Evolutionary conservation across 2,113 vertebrate species (phyloP).

Genomic region (Choloepus hoffmanni): DNA sequence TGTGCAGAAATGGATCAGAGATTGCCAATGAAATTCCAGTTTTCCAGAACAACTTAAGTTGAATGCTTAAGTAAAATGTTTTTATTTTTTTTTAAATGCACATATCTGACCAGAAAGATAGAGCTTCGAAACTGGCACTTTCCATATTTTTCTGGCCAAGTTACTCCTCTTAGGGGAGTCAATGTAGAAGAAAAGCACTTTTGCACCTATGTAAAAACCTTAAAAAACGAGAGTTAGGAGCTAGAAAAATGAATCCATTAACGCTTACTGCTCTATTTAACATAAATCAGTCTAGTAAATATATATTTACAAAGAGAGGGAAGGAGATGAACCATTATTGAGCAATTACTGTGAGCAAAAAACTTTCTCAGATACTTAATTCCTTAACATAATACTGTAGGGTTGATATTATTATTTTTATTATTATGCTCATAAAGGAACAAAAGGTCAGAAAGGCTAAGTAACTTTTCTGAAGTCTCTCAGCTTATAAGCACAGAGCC

Average conservation of each 20-base stretch:
- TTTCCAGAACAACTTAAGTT: neutral
- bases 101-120: neutral
- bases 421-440: neutral
- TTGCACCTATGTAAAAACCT: neutral
- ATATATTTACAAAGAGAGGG: neutral
- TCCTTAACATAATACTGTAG: neutral
- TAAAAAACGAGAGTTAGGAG: neutral
- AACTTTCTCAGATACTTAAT: neutral
- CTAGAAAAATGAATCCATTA: neutral
- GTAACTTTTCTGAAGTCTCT: neutral
- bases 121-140: neutral
- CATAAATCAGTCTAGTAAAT: neutral
- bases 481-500: neutral
- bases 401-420: neutral
- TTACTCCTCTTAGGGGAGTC: neutral
- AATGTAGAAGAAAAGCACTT: neutral
- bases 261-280: neutral
- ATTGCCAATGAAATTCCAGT: neutral
- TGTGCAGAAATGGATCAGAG: neutral
- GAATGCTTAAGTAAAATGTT: neutral
- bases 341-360: neutral
- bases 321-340: too few species aligned
- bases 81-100: neutral
- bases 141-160: neutral
- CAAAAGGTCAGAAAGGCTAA: neutral